Conservation (phyloP, 2,888 invertebrate species). For the Alitta virens region DNA sequence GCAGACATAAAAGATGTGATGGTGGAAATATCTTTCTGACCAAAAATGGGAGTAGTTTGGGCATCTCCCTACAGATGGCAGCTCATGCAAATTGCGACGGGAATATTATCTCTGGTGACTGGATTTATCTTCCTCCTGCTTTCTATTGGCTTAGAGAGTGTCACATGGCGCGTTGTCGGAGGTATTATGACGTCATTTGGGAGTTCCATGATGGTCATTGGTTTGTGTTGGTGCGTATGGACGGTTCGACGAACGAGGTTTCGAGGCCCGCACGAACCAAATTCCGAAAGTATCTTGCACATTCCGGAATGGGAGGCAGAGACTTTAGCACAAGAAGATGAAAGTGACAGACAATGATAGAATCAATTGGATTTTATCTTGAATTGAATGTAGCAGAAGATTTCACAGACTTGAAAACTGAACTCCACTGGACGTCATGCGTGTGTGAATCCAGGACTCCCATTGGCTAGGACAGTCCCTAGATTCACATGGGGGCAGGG, state of each 20-base stretch:
- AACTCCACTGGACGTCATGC: too few species aligned
- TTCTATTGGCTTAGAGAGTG: conserved; percentile 3
- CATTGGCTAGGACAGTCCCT: too few species aligned
- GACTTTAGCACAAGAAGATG: not conserved
- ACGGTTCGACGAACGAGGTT: conserved; percentile 1
- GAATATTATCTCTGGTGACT: not conserved
- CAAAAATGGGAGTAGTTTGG: conserved; percentile 10
- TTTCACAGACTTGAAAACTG: too few species aligned
- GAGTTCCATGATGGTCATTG: conserved; percentile 2
- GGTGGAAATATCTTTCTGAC: too few species aligned
- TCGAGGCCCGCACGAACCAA: too few species aligned
- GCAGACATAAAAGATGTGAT: too few species aligned
- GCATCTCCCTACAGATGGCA: conserved; percentile 7
- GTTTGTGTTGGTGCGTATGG: conserved; percentile 13
- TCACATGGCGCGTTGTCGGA: conserved; percentile 6
- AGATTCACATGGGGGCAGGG: too few species aligned
- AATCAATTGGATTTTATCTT: too few species aligned
- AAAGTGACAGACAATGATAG: too few species aligned
- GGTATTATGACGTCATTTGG: conserved; percentile 2
- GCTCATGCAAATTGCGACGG: conserved; percentile 4
- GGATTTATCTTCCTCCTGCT: conserved; percentile 7
- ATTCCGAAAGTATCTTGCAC: not conserved
- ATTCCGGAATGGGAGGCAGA: conserved; percentile 7
- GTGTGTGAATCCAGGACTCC: too few species aligned
- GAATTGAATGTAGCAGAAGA: too few species aligned